Base-by-base conservation (phyloP, 2,888 invertebrate species). In the Aphodius granarius region DNA sequence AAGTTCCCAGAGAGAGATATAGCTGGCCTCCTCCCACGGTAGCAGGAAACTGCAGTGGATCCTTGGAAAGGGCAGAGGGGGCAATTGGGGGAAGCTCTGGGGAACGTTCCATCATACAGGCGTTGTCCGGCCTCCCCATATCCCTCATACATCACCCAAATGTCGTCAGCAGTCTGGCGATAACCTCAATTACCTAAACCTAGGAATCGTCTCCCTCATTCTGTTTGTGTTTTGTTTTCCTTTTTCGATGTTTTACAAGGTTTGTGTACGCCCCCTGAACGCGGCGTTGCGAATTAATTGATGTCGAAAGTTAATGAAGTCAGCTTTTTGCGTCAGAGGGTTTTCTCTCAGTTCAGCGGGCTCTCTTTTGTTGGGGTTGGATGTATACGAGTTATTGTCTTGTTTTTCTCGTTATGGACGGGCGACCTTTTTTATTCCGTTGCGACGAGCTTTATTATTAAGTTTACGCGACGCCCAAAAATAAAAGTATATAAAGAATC, bases 91-190 rank as follows among this genome's bases (percentile, higher is more conserved):
- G 43, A 43, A 43, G 75, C 84, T 79, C 82, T 77, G 76, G 84
- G 82, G 84, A 83, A 75, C 81, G 81, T 83, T 85, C 81, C 79
- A 85, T 85, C 86, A 86, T 85, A 82, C 82, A 81, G 81, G 80
- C 79, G 80, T 81, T 84, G 85, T 84, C 84, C 83, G 82, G 83
- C 80, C 82, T 80, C 84, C 84, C 72, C 84, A 85, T 84, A 81
- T 83, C 80, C 81, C 21, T 81, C 82, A 85, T 86, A 84, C 83
- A 85, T 86, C 85, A 86, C 76, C 79, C 81, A 77, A 81, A 80
- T 81, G 83, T 83, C 84, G 82, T 79, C 74, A 78, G 80, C 83
- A 83, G 81, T 80, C 77, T 43, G 43, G 43, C 13, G 81, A 78
- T 77, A 74, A 79, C 76, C 79, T 76, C 83, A 82, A 83, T 83